A percentile compares a stretch with the other conserved stretches of the same genome.
These are phyloP conservation scores for Puma concolor DNA, from an alignment of 2,113 vertebrate species.

Conservation along the genomic window DNA sequence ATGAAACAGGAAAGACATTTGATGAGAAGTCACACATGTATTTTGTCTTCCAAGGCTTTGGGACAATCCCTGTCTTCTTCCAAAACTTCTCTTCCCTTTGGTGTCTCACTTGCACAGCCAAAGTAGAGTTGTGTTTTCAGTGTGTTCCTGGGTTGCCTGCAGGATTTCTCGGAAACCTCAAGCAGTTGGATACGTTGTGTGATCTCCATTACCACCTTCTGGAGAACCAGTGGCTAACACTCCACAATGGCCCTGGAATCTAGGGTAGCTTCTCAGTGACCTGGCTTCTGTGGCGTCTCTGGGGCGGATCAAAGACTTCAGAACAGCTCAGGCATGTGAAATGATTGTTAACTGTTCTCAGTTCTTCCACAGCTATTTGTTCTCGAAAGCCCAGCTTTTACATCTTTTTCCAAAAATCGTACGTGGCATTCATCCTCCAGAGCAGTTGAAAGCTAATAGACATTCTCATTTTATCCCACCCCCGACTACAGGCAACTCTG, in stretches of 20 bases:
- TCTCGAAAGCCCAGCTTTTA: constrained; percentile 16
- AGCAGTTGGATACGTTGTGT: constrained; percentile 47
- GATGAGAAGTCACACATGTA: background rate
- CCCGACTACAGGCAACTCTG: background rate
- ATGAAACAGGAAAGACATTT: constrained; percentile 12
- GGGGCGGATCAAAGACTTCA: constrained; percentile 63
- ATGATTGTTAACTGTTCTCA: background rate
- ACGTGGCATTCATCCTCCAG: constrained; percentile 2
- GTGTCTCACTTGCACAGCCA: background rate
- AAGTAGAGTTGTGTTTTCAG: constrained; percentile 31
- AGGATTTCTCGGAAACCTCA: constrained; percentile 59
- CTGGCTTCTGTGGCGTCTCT: constrained; percentile 44
- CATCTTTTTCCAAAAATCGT: constrained; percentile 52
- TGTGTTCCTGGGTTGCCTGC: constrained; percentile 22
- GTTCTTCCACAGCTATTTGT: constrained; percentile 15
- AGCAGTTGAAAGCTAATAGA: constrained; percentile 47
- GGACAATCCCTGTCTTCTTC: background rate
- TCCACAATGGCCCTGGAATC: constrained; percentile 31
- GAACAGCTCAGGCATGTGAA: background rate
- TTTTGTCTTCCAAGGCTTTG: constrained; percentile 2
- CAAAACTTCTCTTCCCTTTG: background rate
- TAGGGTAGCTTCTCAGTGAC: constrained; percentile 42
- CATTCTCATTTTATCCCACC: constrained; percentile 48
- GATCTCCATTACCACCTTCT: constrained; percentile 47
- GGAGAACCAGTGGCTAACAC: constrained; percentile 44